A percentile compares a stretch with the other conserved stretches of the same genome.
These are phyloP conservation scores for Rhamphomyia laevipes DNA, from an alignment of 2,888 invertebrate species.

Conservation along the genomic window DNA sequence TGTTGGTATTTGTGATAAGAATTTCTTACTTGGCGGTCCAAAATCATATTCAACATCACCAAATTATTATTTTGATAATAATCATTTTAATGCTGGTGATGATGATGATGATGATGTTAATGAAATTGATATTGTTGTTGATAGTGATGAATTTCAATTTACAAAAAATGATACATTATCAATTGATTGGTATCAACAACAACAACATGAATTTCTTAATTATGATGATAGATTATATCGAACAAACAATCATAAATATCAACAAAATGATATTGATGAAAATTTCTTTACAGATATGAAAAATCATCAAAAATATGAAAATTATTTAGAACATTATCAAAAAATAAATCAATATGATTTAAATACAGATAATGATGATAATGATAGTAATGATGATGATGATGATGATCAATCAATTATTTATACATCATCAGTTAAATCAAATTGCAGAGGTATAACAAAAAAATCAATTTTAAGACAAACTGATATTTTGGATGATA, in stretches of 20 bases:
- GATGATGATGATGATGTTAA: conserved; percentile 10
- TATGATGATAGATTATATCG: conserved; percentile 3
- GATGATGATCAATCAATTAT: too few species aligned
- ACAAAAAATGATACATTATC: conserved; percentile 22
- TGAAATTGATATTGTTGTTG: conserved; percentile 5
- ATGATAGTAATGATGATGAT: not conserved
- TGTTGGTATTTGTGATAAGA: not conserved
- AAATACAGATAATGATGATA: not conserved
- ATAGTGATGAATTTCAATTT: conserved; percentile 14
- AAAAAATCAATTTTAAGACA: not conserved
- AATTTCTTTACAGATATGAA: conserved; percentile 19
- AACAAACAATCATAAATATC: not conserved
- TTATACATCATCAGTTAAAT: too few species aligned
- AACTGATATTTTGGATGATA: conserved; percentile 1
- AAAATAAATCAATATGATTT: conserved; percentile 16
- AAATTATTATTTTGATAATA: not conserved
- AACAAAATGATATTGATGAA: conserved; percentile 9
- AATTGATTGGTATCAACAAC: conserved; percentile 22
- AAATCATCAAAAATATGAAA: conserved; percentile 22
- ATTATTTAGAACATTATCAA: conserved; percentile 32
- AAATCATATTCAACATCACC: not conserved
- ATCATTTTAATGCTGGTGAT: conserved; percentile 9
- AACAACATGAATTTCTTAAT: conserved; percentile 15
- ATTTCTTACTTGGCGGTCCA: not conserved
- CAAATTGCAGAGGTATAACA: not conserved